These are phyloP conservation scores for Eulemur coronatus DNA, from an alignment of 2,797 vertebrate genomes.

Conservation along the genomic window DNA sequence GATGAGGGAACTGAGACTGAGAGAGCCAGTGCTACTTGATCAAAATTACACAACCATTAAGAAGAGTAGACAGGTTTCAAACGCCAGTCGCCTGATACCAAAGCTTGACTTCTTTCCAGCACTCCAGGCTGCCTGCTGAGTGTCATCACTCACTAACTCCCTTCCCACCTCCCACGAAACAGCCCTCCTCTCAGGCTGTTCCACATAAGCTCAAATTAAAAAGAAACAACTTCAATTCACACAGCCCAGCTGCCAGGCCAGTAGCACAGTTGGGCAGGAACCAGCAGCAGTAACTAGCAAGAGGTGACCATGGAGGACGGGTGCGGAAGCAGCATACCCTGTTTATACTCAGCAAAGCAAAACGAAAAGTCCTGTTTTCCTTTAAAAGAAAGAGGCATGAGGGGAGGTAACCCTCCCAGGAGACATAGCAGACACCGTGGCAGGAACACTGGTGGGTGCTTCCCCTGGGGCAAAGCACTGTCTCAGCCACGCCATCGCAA, in stretches of 20 bases:
- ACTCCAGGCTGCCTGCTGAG: not conserved
- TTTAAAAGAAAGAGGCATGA: not conserved
- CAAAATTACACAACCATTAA: not conserved
- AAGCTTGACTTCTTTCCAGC: not conserved
- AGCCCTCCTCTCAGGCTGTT: not conserved
- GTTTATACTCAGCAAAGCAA: not conserved
- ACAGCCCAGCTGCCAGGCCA: not conserved
- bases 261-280: not conserved
- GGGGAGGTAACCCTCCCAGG: not conserved
- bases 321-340: not conserved
- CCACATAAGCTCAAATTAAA: not conserved
- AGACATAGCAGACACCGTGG: not conserved
- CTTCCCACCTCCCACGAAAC: not conserved
- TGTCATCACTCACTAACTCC: not conserved
- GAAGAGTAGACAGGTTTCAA: not conserved
- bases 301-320: not conserved
- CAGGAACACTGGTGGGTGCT: not conserved
- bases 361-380: not conserved
- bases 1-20: not conserved
- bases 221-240: not conserved
- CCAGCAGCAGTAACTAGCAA: not conserved
- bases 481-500: not conserved
- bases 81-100: not conserved
- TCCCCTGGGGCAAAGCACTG: not conserved
- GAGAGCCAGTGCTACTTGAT: not conserved